A percentile compares a stretch with the other conserved stretches of the same genome.
Conservation (phyloP, 2,888 invertebrate species). For the Cephus pulcher region DNA sequence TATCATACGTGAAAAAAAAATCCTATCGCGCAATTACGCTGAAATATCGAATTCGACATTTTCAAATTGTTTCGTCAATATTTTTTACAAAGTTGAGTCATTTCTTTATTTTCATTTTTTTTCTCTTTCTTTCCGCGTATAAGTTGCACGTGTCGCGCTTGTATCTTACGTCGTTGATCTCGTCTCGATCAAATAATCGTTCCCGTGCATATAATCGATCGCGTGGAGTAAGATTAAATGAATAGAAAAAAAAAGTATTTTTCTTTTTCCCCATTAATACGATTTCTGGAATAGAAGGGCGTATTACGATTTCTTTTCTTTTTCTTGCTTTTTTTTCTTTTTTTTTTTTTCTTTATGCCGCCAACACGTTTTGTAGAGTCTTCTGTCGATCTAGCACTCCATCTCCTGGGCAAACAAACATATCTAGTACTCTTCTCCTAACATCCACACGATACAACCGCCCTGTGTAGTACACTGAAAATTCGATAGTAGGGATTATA, state of each 20-base stretch:
- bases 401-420: not conserved
- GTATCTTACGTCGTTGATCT: no score
- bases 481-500: constrained; percentile 5
- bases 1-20: not conserved
- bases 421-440: not conserved
- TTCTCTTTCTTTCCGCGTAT: not conserved
- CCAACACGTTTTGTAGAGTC: not conserved
- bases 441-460: not conserved
- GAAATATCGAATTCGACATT: not conserved
- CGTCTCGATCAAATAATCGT: not conserved
- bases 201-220: not conserved
- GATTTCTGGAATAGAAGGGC: not conserved
- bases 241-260: not conserved
- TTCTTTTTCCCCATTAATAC: not conserved
- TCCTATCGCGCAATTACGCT: not conserved
- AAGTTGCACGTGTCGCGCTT: no score
- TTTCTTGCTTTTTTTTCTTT: not conserved
- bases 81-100: not conserved
- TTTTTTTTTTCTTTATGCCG: not conserved
- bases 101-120: not conserved
- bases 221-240: not conserved
- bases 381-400: not conserved
- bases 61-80: not conserved
- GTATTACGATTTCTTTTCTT: not conserved
- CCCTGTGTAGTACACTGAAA: constrained; percentile 4